These are phyloP conservation scores for Drosophila novamexicana DNA, from an alignment of 1,140 invertebrate genomes.

Conservation along the genomic window DNA sequence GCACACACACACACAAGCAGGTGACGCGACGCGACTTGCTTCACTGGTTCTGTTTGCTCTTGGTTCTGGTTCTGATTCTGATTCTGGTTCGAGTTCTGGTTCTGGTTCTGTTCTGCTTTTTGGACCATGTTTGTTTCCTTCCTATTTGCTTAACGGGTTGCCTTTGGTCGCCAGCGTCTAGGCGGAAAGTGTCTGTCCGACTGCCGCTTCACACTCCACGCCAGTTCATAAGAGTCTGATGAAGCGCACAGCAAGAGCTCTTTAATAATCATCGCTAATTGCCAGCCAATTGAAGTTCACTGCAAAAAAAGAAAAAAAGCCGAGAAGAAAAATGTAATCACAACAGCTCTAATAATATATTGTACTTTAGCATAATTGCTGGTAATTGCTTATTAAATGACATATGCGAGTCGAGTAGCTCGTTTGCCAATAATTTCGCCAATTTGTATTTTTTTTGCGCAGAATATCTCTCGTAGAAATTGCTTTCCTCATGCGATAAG, in stretches of 20 bases:
- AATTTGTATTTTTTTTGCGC: conserved; percentile 15
- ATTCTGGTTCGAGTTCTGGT: conserved; percentile 12
- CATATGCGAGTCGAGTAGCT: not conserved
- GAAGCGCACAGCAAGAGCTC: not conserved
- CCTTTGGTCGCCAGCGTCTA: conserved; percentile 19
- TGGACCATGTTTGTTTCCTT: conserved; percentile 69
- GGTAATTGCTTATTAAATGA: conserved; percentile 36
- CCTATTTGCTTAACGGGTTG: conserved; percentile 78
- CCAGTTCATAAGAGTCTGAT: not conserved
- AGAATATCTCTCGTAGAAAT: not conserved
- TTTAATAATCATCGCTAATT: conserved; percentile 70
- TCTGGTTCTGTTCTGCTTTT: conserved; percentile 46
- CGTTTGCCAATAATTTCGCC: conserved; percentile 12
- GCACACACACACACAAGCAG: conserved; percentile 24
- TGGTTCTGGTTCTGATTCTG: conserved; percentile 8
- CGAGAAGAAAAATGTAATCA: conserved; percentile 18
- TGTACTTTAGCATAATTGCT: conserved; percentile 17
- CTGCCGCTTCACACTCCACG: not conserved
- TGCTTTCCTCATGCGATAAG: conserved; percentile 1
- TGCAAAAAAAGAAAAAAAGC: not conserved
- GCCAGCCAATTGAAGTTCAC: conserved; percentile 44
- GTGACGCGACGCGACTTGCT: conserved; percentile 71
- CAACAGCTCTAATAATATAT: conserved; percentile 30
- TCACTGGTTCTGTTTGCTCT: conserved; percentile 62
- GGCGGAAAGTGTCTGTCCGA: conserved; percentile 34